Evolutionary conservation across 2,888 invertebrate species (phyloP), one percentile per base, ranked within the genome.

Genomic region (Eupeodes latifasciatus): DNA sequence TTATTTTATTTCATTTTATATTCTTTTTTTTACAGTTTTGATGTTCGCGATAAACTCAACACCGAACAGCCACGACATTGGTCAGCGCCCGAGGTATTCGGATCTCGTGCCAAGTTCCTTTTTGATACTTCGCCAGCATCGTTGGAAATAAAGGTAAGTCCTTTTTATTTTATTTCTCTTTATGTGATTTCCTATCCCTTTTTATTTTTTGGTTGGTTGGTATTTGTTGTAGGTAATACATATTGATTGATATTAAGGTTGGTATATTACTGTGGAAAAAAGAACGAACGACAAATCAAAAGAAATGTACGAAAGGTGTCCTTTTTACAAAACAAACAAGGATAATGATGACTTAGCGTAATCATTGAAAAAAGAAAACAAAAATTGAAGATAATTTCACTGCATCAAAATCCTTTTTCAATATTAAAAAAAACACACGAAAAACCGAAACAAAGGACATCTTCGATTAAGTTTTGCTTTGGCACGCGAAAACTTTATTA

Each of bases 11-110:
- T 61, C 53, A 36, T 14, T 61, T 49, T 5, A 11, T 12, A 55
- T 51, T 19, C 49, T 62, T 71, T 2, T 62, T 71, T 64, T 78
- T 57, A 47, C 95, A 97, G 98, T 93, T 97, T 98, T 94, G 96
- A 98, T 94, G 97, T 97, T 34, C 96, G 97, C 90, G 97, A 97
- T 91, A 97, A 97, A 94, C 96, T 96, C 90, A 94, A 97, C 90
- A 95, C 95, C 74, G 96, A 97, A 91, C 92, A 93, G 90, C 97
- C 97, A 66, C 95, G 96, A 77, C 98, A 97, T 94, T 97, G 96
- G 96, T 97, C 98, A 57, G 96, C 97, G 80, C 96, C 96, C 81
- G 96, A 97, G 93, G 96, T 97, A 92, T 98, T 98, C 94, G 97
- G 97, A 49, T 96, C 96, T 87, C 96, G 98, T 91, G 98, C 98